phyloP scores from a whole-genome alignment of 1,140 invertebrate genomes.

The Venustaconcha ellipsiformis region DNA sequence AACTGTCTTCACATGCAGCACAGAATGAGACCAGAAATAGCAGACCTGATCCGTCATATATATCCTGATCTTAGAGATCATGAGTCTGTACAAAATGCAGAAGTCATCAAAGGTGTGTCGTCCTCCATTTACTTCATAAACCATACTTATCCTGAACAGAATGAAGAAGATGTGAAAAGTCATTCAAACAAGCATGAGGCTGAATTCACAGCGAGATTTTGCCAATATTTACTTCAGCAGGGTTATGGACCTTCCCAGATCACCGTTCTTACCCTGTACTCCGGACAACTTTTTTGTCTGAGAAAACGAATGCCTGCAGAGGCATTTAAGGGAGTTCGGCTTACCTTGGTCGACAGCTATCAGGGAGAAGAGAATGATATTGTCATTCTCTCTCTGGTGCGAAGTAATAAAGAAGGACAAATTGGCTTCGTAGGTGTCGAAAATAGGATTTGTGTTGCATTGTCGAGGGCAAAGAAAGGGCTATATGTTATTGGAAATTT shows the following conservation, averaged over 20 bases:
- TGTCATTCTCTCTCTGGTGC: slow-evolving; percentile 84
- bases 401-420: slow-evolving; percentile 75
- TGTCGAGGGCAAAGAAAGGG: slow-evolving; percentile 84
- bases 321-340: slow-evolving; percentile 51
- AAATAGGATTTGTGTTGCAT: slow-evolving; percentile 86
- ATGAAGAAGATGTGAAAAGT: background rate
- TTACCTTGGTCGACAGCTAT: slow-evolving; percentile 81
- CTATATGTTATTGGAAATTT: slow-evolving; percentile 79
- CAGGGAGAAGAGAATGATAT: slow-evolving; percentile 87
- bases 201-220: slow-evolving; percentile 46
- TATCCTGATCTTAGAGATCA: slow-evolving; percentile 2
- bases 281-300: slow-evolving; percentile 60
- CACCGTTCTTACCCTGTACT: slow-evolving; percentile 68
- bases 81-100: background rate
- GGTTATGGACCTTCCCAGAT: slow-evolving; percentile 62
- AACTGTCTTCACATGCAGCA: background rate
- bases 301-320: slow-evolving; percentile 53
- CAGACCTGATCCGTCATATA: slow-evolving; percentile 3
- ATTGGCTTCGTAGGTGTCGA: slow-evolving; percentile 83
- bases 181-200: background rate
- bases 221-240: slow-evolving; percentile 64
- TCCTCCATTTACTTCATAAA: background rate
- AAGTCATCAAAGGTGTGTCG: background rate
- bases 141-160: background rate
- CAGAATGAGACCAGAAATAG: slow-evolving; percentile 8